These are phyloP conservation scores for Coregonus sp. DNA, from an alignment of 2,797 vertebrate genomes.

Conservation along the genomic window DNA sequence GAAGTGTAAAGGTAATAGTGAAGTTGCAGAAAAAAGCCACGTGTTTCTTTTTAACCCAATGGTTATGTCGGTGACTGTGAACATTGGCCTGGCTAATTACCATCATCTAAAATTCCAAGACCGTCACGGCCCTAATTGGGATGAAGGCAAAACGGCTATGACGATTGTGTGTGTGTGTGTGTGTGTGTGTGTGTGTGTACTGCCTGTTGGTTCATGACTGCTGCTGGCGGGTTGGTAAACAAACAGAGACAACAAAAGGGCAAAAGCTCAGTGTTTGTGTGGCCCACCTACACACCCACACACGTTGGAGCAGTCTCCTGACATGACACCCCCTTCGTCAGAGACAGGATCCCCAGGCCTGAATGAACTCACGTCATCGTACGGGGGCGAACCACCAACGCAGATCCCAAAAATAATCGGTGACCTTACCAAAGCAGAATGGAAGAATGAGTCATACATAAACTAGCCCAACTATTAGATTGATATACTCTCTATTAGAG, in stretches of 20 bases:
- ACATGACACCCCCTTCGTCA: conserved; percentile 2
- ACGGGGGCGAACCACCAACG: background rate
- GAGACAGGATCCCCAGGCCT: background rate
- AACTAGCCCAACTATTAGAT: background rate
- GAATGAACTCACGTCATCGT: background rate
- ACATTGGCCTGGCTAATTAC: too few species aligned
- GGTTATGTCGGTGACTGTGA: too few species aligned
- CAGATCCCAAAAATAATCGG: background rate
- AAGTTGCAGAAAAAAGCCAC: too few species aligned
- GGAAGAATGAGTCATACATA: background rate
- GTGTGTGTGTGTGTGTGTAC: conserved; percentile 6
- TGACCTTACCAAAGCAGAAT: background rate
- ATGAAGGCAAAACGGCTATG: background rate
- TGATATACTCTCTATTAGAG: background rate
- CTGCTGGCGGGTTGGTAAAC: background rate
- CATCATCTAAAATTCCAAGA: too few species aligned
- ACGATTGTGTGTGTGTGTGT: conserved; percentile 4
- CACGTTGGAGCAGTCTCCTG: background rate
- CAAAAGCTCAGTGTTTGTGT: background rate
- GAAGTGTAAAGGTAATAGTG: too few species aligned
- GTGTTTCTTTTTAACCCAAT: too few species aligned
- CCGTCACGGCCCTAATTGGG: too few species aligned
- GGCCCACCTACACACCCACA: background rate
- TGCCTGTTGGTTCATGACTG: background rate
- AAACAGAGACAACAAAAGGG: background rate